Base-by-base conservation (phyloP, 2,888 invertebrate genomes). In the Polyommatus icarus region DNA sequence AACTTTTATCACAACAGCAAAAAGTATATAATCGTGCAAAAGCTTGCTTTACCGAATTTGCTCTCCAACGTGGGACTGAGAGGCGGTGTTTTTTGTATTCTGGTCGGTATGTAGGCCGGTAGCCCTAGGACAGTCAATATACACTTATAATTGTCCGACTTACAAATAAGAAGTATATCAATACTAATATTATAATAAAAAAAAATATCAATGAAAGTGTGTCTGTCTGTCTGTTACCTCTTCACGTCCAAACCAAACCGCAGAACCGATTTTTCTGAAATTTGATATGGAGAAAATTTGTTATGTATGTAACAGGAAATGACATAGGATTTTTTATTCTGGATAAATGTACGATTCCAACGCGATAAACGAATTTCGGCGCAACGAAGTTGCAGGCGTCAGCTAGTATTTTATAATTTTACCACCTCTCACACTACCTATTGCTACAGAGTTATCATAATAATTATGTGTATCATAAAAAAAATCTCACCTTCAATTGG, bases 401-500 rank as follows among this genome's bases (percentile, higher is more conserved):
- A 32, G 2, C 32, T 32, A 32, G 32, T 32, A 46, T 46, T 46
- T 20, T 3, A 46, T 46, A 10, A 46, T 46, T 46, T 46, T 46
- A 10, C 46, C 46, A 46, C 46, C 46, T 46, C 46, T 46, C 46
- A 46, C 10, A 46, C 10, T 46, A 57, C 73, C n/a, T 36, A 40
- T 61, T 59, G 59, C 10, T 46, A 46, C 2, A 46, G 46, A 46
- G 3, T 10, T 46, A 46, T 46, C 10, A 10, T 46, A 20, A 36
- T 71, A n/a, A 3, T 36, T 40, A 77, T 36, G 75, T 18, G 71
- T 36, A 67, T 46, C 29, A 67, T 75, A 10, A 76, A 76, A 71
- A 50, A 77, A 59, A 77, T 83, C 86, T 89, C 87, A 95, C 94
- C 95, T 83, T 95, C 95, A 81, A 89, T 88, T 0, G 92, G 94